Percentiles rank a stretch among this genome's conserved stretches.
These are phyloP conservation scores for Sycophila sp. DNA, from an alignment of 1,140 invertebrate genomes.

Conservation along the genomic window DNA sequence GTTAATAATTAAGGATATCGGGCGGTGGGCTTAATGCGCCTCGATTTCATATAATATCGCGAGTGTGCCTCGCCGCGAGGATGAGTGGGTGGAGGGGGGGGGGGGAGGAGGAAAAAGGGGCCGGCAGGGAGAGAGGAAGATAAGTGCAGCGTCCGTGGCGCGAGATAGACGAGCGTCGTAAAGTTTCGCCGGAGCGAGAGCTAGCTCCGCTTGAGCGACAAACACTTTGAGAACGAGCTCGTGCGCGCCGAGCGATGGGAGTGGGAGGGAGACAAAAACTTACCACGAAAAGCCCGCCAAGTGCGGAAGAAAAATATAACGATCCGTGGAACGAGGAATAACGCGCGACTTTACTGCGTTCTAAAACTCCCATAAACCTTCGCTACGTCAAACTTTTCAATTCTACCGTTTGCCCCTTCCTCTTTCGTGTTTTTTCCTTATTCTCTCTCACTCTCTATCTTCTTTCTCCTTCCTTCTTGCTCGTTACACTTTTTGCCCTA, in stretches of 20 bases:
- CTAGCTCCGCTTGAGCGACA: slow-evolving; percentile 48
- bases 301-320: slow-evolving; percentile 59
- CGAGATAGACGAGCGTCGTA: slow-evolving; percentile 35
- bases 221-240: slow-evolving; percentile 48
- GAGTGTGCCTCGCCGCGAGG: not conserved
- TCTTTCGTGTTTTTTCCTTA: not conserved
- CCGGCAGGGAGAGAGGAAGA: not conserved
- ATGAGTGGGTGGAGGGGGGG: not conserved
- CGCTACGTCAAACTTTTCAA: slow-evolving; percentile 63
- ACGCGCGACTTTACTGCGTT: slow-evolving; percentile 61
- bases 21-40: not conserved
- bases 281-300: slow-evolving; percentile 37
- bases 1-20: slow-evolving; percentile 35
- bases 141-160: not conserved
- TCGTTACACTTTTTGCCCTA: not conserved
- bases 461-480: not conserved
- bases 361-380: slow-evolving; percentile 63
- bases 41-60: slow-evolving; percentile 30
- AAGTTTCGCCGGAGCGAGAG: no score
- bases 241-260: not conserved
- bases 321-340: slow-evolving; percentile 57
- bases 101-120: not conserved
- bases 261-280: slow-evolving; percentile 46
- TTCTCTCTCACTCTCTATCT: not conserved
- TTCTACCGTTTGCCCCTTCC: slow-evolving; percentile 51